Evolutionary conservation across 2,797 vertebrate genomes (phyloP).

Genomic region (Lacerta viridis): DNA sequence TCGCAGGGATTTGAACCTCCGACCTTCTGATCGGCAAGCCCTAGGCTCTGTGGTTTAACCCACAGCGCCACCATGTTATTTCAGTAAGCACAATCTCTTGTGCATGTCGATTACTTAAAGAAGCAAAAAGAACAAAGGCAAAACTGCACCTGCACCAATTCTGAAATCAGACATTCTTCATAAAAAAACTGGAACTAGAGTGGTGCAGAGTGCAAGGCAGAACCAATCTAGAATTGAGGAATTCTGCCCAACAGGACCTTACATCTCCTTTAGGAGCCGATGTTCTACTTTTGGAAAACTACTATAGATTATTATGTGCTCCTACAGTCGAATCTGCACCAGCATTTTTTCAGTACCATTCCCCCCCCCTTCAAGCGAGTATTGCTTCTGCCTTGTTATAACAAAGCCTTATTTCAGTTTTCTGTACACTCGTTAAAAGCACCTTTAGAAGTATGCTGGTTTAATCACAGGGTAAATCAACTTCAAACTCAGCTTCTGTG

Average conservation of each 20-base stretch:
- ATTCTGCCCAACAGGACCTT: too few relatives aligned
- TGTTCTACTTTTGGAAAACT: background rate
- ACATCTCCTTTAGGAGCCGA: background rate
- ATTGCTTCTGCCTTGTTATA: background rate
- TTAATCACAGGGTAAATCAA: slow-evolving; percentile 25
- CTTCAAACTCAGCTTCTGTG: slow-evolving; percentile 8
- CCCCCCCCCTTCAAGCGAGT: background rate
- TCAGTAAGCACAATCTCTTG: background rate
- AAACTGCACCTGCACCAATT: background rate
- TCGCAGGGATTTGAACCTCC: too few relatives aligned
- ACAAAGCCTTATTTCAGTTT: background rate
- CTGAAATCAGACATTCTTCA: background rate
- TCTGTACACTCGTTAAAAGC: background rate
- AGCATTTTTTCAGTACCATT: background rate
- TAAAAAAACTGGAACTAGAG: background rate
- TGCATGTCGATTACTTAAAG: background rate
- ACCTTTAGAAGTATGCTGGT: background rate
- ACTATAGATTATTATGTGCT: background rate
- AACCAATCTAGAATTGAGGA: background rate
- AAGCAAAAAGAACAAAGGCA: background rate
- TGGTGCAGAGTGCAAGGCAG: background rate
- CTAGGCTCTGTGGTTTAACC: too few relatives aligned
- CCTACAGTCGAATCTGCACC: too few relatives aligned
- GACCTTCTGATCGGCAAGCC: too few relatives aligned
- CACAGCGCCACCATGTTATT: background rate